Conservation (phyloP, 1,140 invertebrate genomes). For the Halotydeus destructor region DNA sequence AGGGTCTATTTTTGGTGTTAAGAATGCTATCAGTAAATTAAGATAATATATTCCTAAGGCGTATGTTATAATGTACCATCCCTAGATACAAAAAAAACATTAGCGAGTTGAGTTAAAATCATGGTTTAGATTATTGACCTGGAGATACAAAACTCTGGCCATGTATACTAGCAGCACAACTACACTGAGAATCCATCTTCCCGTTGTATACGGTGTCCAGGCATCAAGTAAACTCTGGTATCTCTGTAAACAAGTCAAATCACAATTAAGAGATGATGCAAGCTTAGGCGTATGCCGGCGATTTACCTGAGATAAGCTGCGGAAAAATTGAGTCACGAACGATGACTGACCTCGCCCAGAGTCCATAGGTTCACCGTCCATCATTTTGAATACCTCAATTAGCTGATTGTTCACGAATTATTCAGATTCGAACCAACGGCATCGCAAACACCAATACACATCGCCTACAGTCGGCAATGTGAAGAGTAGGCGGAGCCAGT, state of each 20-base stretch:
- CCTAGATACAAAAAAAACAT: conserved; percentile 38
- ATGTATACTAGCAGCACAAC: conserved; percentile 25
- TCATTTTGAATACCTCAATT: background rate
- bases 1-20: conserved; percentile 97
- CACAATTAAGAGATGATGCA: conserved; percentile 7
- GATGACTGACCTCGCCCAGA: background rate
- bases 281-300: background rate
- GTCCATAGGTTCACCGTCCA: background rate
- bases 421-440: no score
- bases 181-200: conserved; percentile 30
- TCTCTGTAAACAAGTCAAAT: conserved; percentile 24
- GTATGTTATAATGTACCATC: conserved; percentile 99
- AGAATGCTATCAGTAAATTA: conserved; percentile 97
- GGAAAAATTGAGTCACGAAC: background rate
- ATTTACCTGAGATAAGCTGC: background rate
- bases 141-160: conserved; percentile 20
- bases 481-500: no score
- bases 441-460: no score
- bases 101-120: conserved; percentile 2
- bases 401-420: background rate
- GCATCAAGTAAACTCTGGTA: conserved; percentile 34
- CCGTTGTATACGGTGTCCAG: conserved; percentile 30
- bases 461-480: no score
- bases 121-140: conserved; percentile 17
- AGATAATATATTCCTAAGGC: conserved; percentile 95